These are phyloP conservation scores for Hemicentrotus pulcherrimus DNA, from an alignment of 35 echinoderm and acorn worm species.

Conservation along the genomic window DNA sequence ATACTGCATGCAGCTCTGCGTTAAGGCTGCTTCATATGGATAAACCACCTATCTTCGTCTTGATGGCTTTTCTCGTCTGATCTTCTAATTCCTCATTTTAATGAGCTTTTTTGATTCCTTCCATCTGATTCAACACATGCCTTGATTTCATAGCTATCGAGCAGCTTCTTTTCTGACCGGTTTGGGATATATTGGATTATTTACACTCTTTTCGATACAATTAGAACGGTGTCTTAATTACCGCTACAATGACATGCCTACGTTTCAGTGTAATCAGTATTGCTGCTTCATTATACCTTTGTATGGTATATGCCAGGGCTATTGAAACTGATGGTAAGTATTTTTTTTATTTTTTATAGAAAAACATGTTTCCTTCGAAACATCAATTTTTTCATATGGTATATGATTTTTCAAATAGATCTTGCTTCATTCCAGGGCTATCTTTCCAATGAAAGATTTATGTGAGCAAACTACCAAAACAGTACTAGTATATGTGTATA, in stretches of 20 bases:
- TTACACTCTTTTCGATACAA: neutral
- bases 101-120: neutral
- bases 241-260: neutral
- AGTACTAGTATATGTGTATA: too few relatives aligned
- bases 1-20: neutral
- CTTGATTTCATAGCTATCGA: neutral
- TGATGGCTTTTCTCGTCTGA: neutral
- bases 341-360: neutral
- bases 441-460: too few relatives aligned
- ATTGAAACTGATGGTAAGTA: neutral
- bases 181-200: conserved; percentile 13
- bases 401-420: neutral
- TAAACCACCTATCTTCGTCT: neutral
- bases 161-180: neutral
- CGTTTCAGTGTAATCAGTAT: neutral
- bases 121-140: neutral
- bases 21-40: neutral
- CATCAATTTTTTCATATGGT: neutral
- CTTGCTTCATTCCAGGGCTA: too few relatives aligned
- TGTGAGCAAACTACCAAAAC: too few relatives aligned
- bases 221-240: conserved; percentile 3
- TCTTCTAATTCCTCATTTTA: neutral
- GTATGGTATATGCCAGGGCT: neutral
- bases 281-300: neutral
- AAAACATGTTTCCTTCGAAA: neutral